Evolutionary conservation across 2,888 invertebrate species (phyloP).

Genomic region (Heliconius ethilla): DNA sequence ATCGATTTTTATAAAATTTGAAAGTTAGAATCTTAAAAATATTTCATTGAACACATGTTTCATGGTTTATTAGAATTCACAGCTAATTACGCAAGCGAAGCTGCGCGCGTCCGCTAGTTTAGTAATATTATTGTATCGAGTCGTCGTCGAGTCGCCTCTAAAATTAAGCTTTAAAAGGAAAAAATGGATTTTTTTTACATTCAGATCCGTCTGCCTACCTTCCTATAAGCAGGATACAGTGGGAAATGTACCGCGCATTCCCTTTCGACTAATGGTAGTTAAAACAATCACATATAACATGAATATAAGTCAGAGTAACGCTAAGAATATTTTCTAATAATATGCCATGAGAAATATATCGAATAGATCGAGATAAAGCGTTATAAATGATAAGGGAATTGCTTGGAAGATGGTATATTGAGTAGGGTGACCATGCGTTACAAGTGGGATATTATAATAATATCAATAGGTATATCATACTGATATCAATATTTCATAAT

Average conservation of each 20-base stretch:
- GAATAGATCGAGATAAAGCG: constrained; percentile 56
- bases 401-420: constrained; percentile 53
- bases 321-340: constrained; percentile 59
- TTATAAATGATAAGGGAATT: constrained; percentile 66
- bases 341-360: constrained; percentile 61
- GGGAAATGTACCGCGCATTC: not conserved
- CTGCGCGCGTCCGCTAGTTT: too few species aligned
- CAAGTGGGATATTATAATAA: not conserved
- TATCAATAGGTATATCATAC: too few species aligned
- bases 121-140: not conserved
- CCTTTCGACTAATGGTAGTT: constrained; percentile 35
- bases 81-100: too few species aligned
- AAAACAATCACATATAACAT: constrained; percentile 55
- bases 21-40: too few species aligned
- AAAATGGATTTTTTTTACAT: not conserved
- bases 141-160: too few species aligned
- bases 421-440: constrained; percentile 52
- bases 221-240: not conserved
- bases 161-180: too few species aligned
- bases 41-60: too few species aligned
- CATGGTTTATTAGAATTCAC: too few species aligned
- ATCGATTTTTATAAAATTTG: too few species aligned
- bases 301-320: constrained; percentile 49
- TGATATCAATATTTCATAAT: too few species aligned
- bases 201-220: not conserved